Conservation (phyloP, 2,888 invertebrate genomes). For the Sinotaia quadrata region DNA sequence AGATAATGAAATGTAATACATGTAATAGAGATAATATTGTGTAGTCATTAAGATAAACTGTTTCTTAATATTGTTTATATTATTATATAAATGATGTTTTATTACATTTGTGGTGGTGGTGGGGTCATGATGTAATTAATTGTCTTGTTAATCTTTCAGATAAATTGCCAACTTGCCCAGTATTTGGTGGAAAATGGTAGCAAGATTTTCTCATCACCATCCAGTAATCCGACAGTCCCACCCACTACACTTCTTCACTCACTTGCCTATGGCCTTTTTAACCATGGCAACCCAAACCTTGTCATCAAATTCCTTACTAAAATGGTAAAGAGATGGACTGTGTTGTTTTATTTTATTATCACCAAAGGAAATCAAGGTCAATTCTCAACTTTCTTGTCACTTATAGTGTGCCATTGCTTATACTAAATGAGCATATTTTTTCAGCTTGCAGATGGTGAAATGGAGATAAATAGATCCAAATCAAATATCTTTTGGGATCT, state of each 20-base stretch:
- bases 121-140: background rate
- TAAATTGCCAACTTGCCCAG: conserved; percentile 25
- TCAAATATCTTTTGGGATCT: no score
- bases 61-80: no score
- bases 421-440: no score
- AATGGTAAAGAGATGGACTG: conserved; percentile 13
- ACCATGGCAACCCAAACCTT: conserved; percentile 2
- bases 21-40: no score
- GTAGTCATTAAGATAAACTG: no score
- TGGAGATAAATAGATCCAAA: no score
- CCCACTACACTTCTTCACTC: conserved; percentile 26
- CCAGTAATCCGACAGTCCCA: background rate
- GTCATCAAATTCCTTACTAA: conserved; percentile 23
- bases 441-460: no score
- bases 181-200: conserved; percentile 30
- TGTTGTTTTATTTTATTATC: background rate
- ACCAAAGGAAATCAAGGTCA: background rate
- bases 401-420: background rate
- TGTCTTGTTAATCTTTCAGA: background rate
- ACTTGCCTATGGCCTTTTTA: conserved; percentile 15
- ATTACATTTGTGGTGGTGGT: no score
- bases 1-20: no score
- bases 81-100: no score
- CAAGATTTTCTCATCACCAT: conserved; percentile 6
- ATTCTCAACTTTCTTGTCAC: background rate